A percentile compares a stretch with the other conserved stretches of the same genome.
These are phyloP conservation scores for Lagopus muta DNA, from an alignment of 2,113 vertebrate species.

Conservation along the genomic window DNA sequence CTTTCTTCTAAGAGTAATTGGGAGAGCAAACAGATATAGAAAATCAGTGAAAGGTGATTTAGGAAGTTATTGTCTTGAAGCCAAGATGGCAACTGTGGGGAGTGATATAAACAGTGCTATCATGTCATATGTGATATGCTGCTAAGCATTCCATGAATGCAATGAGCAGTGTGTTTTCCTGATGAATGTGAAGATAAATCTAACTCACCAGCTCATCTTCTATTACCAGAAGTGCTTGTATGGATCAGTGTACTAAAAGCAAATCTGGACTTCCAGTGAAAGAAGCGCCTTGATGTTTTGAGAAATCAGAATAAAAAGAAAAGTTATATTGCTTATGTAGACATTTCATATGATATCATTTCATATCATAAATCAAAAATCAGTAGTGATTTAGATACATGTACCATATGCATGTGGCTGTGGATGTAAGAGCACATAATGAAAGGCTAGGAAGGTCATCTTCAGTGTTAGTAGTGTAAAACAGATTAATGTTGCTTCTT, in stretches of 20 bases:
- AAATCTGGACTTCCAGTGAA: neutral
- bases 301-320: neutral
- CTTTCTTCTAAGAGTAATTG: neutral
- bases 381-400: neutral
- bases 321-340: neutral
- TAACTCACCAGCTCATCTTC: neutral
- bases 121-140: neutral
- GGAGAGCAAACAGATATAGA: neutral
- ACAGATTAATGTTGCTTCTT: neutral
- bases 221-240: neutral
- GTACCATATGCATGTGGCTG: neutral
- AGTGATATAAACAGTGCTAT: neutral
- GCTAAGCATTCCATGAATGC: neutral
- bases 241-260: neutral
- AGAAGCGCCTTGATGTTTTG: neutral
- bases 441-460: neutral
- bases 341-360: neutral
- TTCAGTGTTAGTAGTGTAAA: neutral
- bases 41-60: neutral
- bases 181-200: neutral
- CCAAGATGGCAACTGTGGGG: neutral
- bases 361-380: neutral
- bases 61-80: neutral
- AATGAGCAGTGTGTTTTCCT: neutral
- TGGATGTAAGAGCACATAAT: neutral